A percentile compares a stretch with the other conserved stretches of the same genome.
Evolutionary conservation across 92 coral and sea anemone genomes (phyloP).

Genomic region (Hydrozoanthus gracilis): DNA sequence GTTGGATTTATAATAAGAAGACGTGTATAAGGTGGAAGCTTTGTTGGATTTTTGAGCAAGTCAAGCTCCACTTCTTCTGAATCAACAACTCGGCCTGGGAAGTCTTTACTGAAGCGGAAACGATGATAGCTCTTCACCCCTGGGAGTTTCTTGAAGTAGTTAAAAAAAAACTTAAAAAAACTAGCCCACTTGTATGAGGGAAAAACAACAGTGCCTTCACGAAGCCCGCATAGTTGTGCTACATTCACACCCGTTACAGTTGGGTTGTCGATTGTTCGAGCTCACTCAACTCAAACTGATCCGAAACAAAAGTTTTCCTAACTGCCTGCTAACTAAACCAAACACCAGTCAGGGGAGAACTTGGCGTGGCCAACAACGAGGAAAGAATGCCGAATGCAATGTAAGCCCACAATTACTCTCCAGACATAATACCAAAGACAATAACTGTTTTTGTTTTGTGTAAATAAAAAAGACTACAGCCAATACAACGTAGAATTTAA

Average conservation of each 20-base stretch:
- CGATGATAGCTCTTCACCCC: constrained; percentile 49
- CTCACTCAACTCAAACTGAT: constrained; percentile 10
- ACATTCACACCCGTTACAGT: constrained; percentile 5
- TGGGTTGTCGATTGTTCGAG: neutral
- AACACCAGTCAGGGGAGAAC: constrained; percentile 68
- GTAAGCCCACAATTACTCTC: constrained; percentile 29
- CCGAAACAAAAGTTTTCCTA: constrained; percentile 2
- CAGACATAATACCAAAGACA: constrained; percentile 47
- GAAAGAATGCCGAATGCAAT: constrained; percentile 52
- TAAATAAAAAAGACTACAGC: constrained; percentile 24
- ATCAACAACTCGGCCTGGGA: neutral
- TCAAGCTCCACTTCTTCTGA: too few relatives aligned
- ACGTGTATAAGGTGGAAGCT: too few relatives aligned
- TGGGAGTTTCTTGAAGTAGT: constrained; percentile 33
- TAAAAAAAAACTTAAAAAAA: constrained; percentile 14
- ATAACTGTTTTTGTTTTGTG: constrained; percentile 43
- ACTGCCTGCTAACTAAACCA: constrained; percentile 57
- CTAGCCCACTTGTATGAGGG: constrained; percentile 52
- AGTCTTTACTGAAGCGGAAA: constrained; percentile 27
- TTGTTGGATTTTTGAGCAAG: too few relatives aligned
- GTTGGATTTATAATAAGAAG: too few relatives aligned
- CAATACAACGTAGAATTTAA: neutral
- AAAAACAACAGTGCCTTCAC: constrained; percentile 40
- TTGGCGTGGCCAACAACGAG: constrained; percentile 66
- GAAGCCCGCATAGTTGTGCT: constrained; percentile 11